Conservation (phyloP, 1,140 invertebrate genomes). For the Ceratosolen solmsi region DNA sequence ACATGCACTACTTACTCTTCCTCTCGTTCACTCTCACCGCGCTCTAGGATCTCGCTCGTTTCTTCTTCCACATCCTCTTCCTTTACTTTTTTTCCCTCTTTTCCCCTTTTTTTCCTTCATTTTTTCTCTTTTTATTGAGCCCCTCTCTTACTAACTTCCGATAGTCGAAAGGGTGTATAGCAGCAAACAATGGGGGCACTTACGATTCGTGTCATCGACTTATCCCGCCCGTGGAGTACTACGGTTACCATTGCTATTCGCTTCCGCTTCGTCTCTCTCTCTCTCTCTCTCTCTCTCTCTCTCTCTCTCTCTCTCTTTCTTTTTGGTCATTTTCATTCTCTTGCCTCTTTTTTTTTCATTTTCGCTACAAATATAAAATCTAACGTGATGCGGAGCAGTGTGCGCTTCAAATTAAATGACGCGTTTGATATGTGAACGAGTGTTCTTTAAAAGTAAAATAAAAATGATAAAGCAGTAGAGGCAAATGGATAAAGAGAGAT, state of each 20-base stretch:
- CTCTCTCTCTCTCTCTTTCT: neutral
- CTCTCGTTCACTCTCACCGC: neutral
- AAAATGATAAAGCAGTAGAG: too few relatives aligned
- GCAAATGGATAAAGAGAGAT: too few relatives aligned
- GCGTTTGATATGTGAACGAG: too few relatives aligned
- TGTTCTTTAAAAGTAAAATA: too few relatives aligned
- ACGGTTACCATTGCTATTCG: neutral
- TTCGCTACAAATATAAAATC: neutral
- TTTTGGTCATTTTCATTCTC: neutral
- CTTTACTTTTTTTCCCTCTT: conserved; percentile 10
- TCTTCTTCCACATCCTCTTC: neutral
- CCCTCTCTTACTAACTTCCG: conserved; percentile 46
- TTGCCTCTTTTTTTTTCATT: conserved; percentile 25
- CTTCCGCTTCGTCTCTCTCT: neutral
- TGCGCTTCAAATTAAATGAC: too few relatives aligned
- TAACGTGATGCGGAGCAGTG: too few relatives aligned
- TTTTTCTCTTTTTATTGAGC: conserved; percentile 21
- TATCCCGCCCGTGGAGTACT: neutral
- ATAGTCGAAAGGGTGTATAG: conserved; percentile 53
- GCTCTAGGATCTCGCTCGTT: neutral
- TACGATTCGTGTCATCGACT: conserved; percentile 58
- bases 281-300: neutral
- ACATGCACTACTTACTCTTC: neutral
- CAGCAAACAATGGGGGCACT: conserved; percentile 60
- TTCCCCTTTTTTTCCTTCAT: neutral